Base-by-base conservation (phyloP, 2,888 invertebrate genomes). In the Cheilosia impressa region DNA sequence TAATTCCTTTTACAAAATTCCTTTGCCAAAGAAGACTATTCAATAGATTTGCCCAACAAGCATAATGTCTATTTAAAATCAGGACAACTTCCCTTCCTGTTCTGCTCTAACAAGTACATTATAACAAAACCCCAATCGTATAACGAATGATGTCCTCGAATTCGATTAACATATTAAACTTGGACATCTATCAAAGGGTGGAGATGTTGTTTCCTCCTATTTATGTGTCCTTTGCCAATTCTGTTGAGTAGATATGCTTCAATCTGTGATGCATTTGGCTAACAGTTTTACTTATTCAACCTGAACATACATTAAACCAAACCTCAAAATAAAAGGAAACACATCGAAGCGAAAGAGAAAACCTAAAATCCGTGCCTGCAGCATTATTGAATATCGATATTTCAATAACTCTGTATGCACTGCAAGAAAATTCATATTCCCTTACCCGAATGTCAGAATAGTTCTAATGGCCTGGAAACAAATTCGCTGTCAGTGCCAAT, bases 401-500 rank as follows among this genome's bases (percentile, higher is more conserved):
- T 55, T 34, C 34, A 68, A 45, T 68, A 31, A 31, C 10, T 27
- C 19, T 68, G 43, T 31, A 27, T 4, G 24, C 5, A 27, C 9
- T 68, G 17, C 45, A 22, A 15, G 15, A 31, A 31, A 31, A 68
- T 41, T 68, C 31, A 45, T 68, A 55, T 45, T 66, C 43, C 53
- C 34, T 9, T 47, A 17, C 17, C 19, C 57, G 34, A 34, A 22
- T 4, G 34, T 2, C 9, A 9, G 22, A 41, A 6, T 34, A 27
- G 13, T 45, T 63, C 47, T 45, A 57, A 38, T 57, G 57, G 38
- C 38, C 53, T 34, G 43, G 60, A 79, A 79, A 66, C 17, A n/a
- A 60, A 60, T 66, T 45, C 66, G 60, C 66, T 79, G 43, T 17
- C 45, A 63, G 65, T 57, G 38, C 73, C 45, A 79, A 47, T 34